phyloP scores from a whole-genome alignment of 2,888 invertebrate species.

The Spatulosminthurus flaviceps region DNA sequence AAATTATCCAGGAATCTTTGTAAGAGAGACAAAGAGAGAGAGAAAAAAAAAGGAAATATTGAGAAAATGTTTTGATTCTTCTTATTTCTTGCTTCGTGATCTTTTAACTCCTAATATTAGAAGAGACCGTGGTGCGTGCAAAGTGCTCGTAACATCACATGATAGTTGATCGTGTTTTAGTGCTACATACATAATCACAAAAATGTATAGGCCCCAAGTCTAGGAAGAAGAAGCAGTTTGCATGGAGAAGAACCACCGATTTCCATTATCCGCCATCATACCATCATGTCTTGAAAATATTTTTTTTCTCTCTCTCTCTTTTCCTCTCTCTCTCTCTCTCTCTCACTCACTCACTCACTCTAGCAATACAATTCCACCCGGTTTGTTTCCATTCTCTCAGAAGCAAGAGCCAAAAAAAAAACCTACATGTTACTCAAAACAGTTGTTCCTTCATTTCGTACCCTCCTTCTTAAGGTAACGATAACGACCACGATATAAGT shows the following conservation, averaged over 20 bases:
- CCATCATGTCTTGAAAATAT: slow-evolving; percentile 22
- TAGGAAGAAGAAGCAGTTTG: not conserved
- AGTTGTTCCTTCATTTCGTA: slow-evolving; percentile 8
- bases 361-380: not conserved
- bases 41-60: slow-evolving; percentile 11
- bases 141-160: slow-evolving; percentile 45
- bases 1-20: slow-evolving; percentile 1
- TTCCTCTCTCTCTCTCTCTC: not conserved
- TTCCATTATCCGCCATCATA: slow-evolving; percentile 22
- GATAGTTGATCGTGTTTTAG: slow-evolving; percentile 42
- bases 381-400: too few species aligned
- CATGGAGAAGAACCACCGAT: slow-evolving; percentile 9
- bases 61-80: not conserved
- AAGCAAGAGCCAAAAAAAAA: too few species aligned
- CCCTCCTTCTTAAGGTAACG: slow-evolving; percentile 20
- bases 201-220: not conserved
- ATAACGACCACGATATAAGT: slow-evolving; percentile 22
- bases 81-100: slow-evolving; percentile 1
- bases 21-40: slow-evolving; percentile 20
- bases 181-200: slow-evolving; percentile 34
- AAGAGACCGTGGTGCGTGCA: slow-evolving; percentile 40
- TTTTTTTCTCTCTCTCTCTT: not conserved
- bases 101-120: slow-evolving; percentile 1
- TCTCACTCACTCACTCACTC: not conserved
- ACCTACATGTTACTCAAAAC: not conserved